Evolutionary conservation across 2,113 vertebrate species (phyloP).

Genomic region (Electrona antarctica): DNA sequence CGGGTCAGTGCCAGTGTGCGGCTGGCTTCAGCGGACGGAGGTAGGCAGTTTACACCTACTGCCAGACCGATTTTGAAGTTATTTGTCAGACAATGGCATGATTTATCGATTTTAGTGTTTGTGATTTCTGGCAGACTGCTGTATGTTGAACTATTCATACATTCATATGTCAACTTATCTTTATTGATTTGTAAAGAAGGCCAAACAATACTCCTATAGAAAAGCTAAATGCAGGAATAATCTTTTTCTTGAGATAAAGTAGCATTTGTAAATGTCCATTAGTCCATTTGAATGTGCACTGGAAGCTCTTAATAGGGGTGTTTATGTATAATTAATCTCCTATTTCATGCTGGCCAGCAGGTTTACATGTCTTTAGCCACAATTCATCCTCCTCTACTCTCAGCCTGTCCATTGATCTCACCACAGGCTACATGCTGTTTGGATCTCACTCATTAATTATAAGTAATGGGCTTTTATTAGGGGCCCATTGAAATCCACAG

Average conservation of each 20-base stretch:
- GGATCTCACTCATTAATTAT: slow-evolving; percentile 79
- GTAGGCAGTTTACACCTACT: slow-evolving; percentile 72
- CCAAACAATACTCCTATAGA: slow-evolving; percentile 49
- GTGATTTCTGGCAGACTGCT: slow-evolving; percentile 38
- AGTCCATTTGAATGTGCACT: slow-evolving; percentile 55
- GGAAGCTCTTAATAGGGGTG: slow-evolving; percentile 56
- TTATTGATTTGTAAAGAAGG: slow-evolving; percentile 57
- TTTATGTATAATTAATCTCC: slow-evolving; percentile 73
- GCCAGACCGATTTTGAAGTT: slow-evolving; percentile 5
- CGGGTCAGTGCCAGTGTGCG: slow-evolving; percentile 90
- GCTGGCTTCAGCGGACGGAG: slow-evolving; percentile 95
- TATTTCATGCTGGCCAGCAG: slow-evolving; percentile 54
- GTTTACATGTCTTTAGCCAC: slow-evolving; percentile 62
- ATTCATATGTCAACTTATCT: slow-evolving; percentile 46
- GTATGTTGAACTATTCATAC: slow-evolving; percentile 38
- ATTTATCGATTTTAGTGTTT: slow-evolving; percentile 56
- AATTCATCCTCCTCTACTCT: slow-evolving; percentile 55
- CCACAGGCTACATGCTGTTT: slow-evolving; percentile 64
- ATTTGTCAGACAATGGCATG: slow-evolving; percentile 46
- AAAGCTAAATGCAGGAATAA: slow-evolving; percentile 29
- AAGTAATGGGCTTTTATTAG: slow-evolving; percentile 79
- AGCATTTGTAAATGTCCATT: slow-evolving; percentile 58
- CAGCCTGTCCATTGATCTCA: slow-evolving; percentile 72
- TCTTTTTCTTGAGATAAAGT: slow-evolving; percentile 42
- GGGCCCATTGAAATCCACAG: slow-evolving; percentile 74